Evolutionary conservation across 1,140 invertebrate species (phyloP), one percentile per base, ranked within the genome.

Genomic region (Solenopsis invicta): DNA sequence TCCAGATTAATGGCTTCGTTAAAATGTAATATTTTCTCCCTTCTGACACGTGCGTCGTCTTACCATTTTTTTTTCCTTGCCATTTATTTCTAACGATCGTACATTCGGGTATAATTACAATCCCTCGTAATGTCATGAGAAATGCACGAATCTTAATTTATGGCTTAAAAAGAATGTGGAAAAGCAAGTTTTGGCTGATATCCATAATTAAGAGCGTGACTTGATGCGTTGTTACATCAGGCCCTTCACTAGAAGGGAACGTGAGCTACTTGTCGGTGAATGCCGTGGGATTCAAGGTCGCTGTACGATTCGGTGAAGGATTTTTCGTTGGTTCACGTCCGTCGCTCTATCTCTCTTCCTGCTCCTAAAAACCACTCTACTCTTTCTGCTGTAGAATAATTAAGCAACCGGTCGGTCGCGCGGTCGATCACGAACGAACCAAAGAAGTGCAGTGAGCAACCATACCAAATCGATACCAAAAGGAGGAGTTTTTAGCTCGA

Each of bases 401-500:
- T 66, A 85, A 86, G 71, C 81, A 91, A 89, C 81, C 75, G 86
- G 77, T 87, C 75, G 86, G 77, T 87, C 72, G 82, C 41, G 74
- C 64, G 75, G 13, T 86, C 85, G 66, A 69, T 77, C 77, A 69
- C 71, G 61, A 88, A 85, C 75, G 66, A 74, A 90, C 77, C 77
- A 85, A 80, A 90, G 89, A 64, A 87, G 86, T 85, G 80, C 66
- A 74, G 89, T 87, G 86, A 64, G 72, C 77, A 90, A 90, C 90
- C 82, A 91, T 88, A 90, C 90, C 89, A 91, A 90, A 91, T 87
- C 66, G 67, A 88, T 91, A 91, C 90, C 87, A 91, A 91, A 91
- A 91, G 77, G 78, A 80, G 72, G 41, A 54, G 67, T 56, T 76
- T 64, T 76, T 64, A 86, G 62, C 48, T 54, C 37, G 76, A 50